Evolutionary conservation across 2,113 vertebrate species (phyloP).

Genomic region (Bubalus kerabau): DNA sequence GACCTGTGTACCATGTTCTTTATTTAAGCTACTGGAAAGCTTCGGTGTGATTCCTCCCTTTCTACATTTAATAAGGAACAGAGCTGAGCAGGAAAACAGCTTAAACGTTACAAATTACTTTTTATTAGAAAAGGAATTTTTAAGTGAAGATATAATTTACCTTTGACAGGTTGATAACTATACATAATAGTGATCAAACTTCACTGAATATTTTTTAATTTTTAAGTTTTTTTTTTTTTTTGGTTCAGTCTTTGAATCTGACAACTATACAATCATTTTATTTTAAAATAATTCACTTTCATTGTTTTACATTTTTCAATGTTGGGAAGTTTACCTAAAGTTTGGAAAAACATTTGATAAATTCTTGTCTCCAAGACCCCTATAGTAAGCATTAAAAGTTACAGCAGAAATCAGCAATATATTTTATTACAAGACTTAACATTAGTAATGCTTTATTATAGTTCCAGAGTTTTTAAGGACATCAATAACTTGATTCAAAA

Average conservation of each 20-base stretch:
- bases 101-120: conserved; percentile 8
- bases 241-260: neutral
- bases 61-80: neutral
- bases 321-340: neutral
- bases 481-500: neutral
- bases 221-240: neutral
- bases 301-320: neutral
- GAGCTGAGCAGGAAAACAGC: neutral
- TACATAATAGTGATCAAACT: neutral
- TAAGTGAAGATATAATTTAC: neutral
- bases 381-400: neutral
- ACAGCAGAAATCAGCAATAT: neutral
- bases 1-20: neutral
- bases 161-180: neutral
- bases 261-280: neutral
- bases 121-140: conserved; percentile 24
- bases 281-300: neutral
- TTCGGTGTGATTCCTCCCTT: neutral
- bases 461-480: conserved; percentile 21
- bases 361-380: neutral
- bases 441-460: neutral
- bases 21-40: neutral
- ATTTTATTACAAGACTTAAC: neutral
- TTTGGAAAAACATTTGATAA: neutral
- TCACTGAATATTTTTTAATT: neutral